These are phyloP conservation scores for Epizoanthus fatuus DNA, from an alignment of 92 coral and sea anemone genomes.

Conservation along the genomic window DNA sequence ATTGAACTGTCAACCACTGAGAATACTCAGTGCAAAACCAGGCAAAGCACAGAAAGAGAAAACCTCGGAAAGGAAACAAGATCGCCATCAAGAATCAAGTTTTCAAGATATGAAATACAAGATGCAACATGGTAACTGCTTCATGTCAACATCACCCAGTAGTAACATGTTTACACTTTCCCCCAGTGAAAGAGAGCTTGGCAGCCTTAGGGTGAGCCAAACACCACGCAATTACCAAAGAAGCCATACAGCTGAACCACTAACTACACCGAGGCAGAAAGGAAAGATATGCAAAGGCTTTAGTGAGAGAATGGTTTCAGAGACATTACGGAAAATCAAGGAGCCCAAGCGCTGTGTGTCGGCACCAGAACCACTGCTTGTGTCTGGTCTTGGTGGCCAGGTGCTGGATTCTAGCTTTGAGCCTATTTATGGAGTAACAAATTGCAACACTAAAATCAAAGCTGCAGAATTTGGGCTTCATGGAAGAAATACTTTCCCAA, in stretches of 20 bases:
- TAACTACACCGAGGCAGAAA: neutral
- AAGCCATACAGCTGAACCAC: constrained; percentile 10
- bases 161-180: neutral
- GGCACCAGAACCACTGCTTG: constrained; percentile 61
- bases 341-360: constrained; percentile 51
- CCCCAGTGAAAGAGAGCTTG: constrained; percentile 14
- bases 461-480: constrained; percentile 22
- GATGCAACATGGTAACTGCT: neutral
- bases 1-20: constrained; percentile 72
- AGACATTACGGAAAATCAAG: constrained; percentile 22
- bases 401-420: constrained; percentile 47
- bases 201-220: constrained; percentile 25
- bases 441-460: constrained; percentile 57
- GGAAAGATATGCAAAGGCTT: constrained; percentile 78
- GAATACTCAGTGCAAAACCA: constrained; percentile 61
- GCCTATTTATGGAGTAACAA: constrained; percentile 65
- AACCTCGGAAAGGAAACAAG: neutral
- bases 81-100: constrained; percentile 51
- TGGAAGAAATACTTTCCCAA: constrained; percentile 60
- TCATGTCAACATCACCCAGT: neutral
- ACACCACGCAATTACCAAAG: neutral
- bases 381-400: constrained; percentile 59
- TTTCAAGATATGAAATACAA: constrained; percentile 31
- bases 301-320: constrained; percentile 58
- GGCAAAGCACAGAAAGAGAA: constrained; percentile 36